These are phyloP conservation scores for Thryonomys swinderianus DNA, from an alignment of 2,113 vertebrate species.

Conservation along the genomic window DNA sequence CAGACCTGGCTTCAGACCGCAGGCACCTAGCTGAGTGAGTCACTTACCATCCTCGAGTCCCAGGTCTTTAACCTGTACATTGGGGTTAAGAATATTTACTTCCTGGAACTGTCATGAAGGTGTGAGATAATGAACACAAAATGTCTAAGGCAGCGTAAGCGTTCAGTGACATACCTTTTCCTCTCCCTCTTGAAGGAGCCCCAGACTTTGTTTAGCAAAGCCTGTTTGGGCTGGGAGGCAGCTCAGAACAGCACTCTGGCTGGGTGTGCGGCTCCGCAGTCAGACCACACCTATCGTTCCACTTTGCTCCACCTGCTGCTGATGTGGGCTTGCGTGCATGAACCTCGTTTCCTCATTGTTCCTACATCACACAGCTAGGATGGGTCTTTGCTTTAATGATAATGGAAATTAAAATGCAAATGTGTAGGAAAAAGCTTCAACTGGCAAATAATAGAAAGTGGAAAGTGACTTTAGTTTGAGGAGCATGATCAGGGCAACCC, in stretches of 20 bases:
- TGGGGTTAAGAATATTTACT: background rate
- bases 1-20: background rate
- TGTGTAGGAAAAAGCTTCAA: background rate
- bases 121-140: background rate
- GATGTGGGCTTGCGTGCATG: background rate
- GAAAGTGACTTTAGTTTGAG: background rate
- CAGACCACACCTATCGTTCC: background rate
- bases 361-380: background rate
- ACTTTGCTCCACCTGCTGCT: background rate
- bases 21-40: background rate
- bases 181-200: background rate
- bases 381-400: background rate
- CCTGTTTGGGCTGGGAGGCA: background rate
- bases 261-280: background rate
- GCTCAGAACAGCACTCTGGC: background rate
- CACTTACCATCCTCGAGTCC: background rate
- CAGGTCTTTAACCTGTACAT: slow-evolving; percentile 37
- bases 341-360: background rate
- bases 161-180: background rate
- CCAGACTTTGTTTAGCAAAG: background rate
- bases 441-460: background rate
- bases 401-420: background rate
- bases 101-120: too few species aligned
- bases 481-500: background rate
- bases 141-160: background rate